Conservation (phyloP, 2,113 vertebrate species). For the Oncorhynchus clarkii region DNA sequence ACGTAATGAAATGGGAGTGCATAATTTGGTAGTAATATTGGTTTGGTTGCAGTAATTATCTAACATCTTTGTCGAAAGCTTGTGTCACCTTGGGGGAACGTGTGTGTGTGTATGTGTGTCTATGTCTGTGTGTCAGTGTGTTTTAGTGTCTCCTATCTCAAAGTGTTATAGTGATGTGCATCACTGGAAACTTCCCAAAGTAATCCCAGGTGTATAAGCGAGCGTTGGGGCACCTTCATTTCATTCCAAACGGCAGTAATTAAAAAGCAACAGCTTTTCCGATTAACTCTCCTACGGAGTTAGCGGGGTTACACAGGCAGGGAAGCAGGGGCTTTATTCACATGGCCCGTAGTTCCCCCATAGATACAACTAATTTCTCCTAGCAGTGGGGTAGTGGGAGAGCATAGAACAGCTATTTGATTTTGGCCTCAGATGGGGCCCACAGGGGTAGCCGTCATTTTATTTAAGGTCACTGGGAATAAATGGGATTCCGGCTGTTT, state of each 20-base stretch:
- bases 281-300: slow-evolving; percentile 63
- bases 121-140: slow-evolving; percentile 21
- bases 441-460: slow-evolving; percentile 74
- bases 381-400: slow-evolving; percentile 73
- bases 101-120: slow-evolving; percentile 17
- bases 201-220: slow-evolving; percentile 53
- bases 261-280: slow-evolving; percentile 73
- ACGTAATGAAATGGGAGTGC: slow-evolving; percentile 58
- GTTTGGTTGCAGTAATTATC: slow-evolving; percentile 65
- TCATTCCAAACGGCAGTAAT: slow-evolving; percentile 67
- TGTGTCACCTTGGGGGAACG: slow-evolving; percentile 54
- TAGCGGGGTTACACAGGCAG: slow-evolving; percentile 63
- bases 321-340: slow-evolving; percentile 66
- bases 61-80: slow-evolving; percentile 57
- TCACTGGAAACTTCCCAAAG: slow-evolving; percentile 52
- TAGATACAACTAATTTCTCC: slow-evolving; percentile 77
- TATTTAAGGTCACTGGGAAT: slow-evolving; percentile 78
- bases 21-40: slow-evolving; percentile 62
- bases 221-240: slow-evolving; percentile 38
- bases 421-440: slow-evolving; percentile 71
- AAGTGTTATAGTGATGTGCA: slow-evolving; percentile 25
- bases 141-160: slow-evolving; percentile 29
- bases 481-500: slow-evolving; percentile 75
- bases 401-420: slow-evolving; percentile 66
- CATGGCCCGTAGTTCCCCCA: slow-evolving; percentile 69